Conservation (phyloP, 2,113 vertebrate genomes). For the Chloropsis hardwickii region DNA sequence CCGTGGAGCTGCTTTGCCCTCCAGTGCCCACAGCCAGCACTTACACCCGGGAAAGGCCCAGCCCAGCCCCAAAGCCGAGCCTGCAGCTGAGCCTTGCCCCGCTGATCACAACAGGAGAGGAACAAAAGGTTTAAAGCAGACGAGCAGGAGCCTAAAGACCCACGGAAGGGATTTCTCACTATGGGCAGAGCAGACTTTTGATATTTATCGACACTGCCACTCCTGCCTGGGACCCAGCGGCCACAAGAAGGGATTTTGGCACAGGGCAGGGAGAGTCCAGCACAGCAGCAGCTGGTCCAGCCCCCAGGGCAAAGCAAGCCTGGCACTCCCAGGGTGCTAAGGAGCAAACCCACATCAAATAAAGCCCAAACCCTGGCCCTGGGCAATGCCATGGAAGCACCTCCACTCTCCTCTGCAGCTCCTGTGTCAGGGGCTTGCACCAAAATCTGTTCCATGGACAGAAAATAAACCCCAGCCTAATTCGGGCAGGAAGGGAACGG, state of each 20-base stretch:
- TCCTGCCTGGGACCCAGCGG: neutral
- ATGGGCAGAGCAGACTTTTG: neutral
- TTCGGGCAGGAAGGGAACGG: neutral
- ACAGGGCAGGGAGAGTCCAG: neutral
- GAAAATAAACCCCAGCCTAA: neutral
- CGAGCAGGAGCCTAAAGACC: neutral
- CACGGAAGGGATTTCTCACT: neutral
- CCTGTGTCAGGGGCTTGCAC: neutral
- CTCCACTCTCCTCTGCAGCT: neutral
- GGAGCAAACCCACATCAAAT: neutral
- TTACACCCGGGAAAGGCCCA: neutral
- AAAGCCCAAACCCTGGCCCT: fast-evolving
- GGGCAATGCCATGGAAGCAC: neutral
- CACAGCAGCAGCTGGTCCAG: neutral
- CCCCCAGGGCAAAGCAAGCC: neutral
- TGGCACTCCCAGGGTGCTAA: neutral
- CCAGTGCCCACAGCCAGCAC: neutral
- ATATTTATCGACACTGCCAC: neutral
- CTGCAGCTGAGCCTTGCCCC: neutral
- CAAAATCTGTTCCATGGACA: neutral
- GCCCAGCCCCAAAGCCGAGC: neutral
- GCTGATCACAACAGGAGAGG: neutral
- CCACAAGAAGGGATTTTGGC: neutral
- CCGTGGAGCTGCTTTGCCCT: neutral
- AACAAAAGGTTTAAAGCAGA: neutral